Evolutionary conservation across 64 coral and sea anemone species (phyloP).

Genomic region (Astreopora myriophthalma): DNA sequence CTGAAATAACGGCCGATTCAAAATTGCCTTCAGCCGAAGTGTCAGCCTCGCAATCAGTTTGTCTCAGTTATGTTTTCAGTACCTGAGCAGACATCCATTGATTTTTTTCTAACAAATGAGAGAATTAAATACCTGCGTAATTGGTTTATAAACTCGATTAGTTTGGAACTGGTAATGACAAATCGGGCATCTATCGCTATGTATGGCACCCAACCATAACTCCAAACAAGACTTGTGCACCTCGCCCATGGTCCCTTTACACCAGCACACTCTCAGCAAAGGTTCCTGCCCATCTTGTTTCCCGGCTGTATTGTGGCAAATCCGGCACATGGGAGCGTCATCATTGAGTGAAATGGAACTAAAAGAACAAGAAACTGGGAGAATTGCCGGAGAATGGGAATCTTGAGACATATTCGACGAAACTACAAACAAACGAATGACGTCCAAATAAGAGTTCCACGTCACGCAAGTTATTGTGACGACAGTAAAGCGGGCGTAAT

Average conservation of each 20-base stretch:
- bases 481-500: neutral
- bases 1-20: too few species aligned
- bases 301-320: slow-evolving; percentile 1
- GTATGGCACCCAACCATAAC: neutral
- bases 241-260: slow-evolving; percentile 19
- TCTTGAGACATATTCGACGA: neutral
- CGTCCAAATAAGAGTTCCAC: neutral
- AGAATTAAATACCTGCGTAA: neutral
- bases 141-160: slow-evolving; percentile 9
- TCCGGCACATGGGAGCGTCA: slow-evolving; percentile 15
- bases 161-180: slow-evolving; percentile 8
- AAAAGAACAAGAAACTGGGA: neutral
- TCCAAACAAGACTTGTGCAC: slow-evolving; percentile 38
- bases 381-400: neutral
- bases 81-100: too few species aligned
- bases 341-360: neutral
- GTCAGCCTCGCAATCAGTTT: too few species aligned
- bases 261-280: slow-evolving; percentile 6
- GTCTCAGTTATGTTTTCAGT: too few species aligned
- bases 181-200: neutral
- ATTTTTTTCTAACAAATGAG: too few species aligned
- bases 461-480: neutral
- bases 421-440: neutral
- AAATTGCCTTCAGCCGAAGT: too few species aligned
- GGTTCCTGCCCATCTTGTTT: neutral